phyloP scores from a whole-genome alignment of 1,140 invertebrate genomes.

The Drosophila hydei region DNA sequence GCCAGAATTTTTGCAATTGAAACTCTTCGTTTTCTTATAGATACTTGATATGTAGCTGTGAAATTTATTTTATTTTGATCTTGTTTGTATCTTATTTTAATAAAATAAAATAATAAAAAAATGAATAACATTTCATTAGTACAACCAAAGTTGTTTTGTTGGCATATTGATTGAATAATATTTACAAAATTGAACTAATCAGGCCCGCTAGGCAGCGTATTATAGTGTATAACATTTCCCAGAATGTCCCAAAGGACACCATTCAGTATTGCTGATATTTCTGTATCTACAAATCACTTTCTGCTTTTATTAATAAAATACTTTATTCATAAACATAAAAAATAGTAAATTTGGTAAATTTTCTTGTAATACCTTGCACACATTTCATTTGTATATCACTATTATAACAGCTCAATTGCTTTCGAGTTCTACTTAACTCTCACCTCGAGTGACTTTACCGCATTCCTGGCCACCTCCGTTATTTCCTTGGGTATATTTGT shows the following conservation, averaged over 20 bases:
- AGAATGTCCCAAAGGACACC: too few relatives aligned
- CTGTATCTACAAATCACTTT: too few relatives aligned
- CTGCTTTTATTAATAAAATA: background rate
- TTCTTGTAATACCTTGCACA: background rate
- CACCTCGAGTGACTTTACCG: slow-evolving; percentile 16
- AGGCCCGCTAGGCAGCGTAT: background rate
- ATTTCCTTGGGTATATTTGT: slow-evolving; percentile 84
- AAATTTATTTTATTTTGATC: background rate
- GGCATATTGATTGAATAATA: too few relatives aligned
- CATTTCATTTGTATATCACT: background rate
- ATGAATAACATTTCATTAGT: too few relatives aligned
- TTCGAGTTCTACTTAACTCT: background rate
- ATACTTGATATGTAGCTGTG: background rate
- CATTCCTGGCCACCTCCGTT: slow-evolving; percentile 29
- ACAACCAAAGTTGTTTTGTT: too few relatives aligned
- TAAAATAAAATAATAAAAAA: too few relatives aligned
- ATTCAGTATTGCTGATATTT: too few relatives aligned
- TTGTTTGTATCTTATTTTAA: too few relatives aligned
- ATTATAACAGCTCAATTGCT: background rate
- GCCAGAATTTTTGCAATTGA: background rate
- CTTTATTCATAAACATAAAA: background rate
- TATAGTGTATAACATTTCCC: background rate
- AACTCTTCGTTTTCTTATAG: too few relatives aligned
- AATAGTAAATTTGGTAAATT: background rate
- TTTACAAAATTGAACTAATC: too few relatives aligned